These are phyloP conservation scores for Electrophaes corylata DNA, from an alignment of 2,888 invertebrate species.

Conservation along the genomic window DNA sequence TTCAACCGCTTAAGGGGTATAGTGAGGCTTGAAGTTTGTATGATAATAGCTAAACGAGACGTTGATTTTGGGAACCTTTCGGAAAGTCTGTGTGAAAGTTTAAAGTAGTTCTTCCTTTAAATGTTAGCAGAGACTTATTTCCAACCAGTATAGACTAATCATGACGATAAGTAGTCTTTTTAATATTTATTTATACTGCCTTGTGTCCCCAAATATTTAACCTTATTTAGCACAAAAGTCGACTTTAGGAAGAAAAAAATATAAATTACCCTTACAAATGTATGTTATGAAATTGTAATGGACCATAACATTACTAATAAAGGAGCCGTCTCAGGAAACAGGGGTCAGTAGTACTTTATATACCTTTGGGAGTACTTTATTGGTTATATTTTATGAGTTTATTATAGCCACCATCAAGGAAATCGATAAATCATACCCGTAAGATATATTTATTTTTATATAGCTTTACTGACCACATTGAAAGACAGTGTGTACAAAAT, in stretches of 20 bases:
- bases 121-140: no score
- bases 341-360: constrained; percentile 24
- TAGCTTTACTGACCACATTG: constrained; percentile 3
- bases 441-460: constrained; percentile 4
- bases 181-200: no score
- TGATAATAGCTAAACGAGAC: no score
- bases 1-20: no score
- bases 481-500: constrained; percentile 29
- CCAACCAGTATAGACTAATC: no score
- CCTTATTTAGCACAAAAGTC: no score
- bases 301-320: constrained; percentile 10
- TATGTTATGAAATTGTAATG: neutral
- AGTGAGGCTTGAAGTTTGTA: no score
- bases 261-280: neutral
- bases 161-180: no score
- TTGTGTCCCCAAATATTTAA: no score
- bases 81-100: no score
- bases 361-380: constrained; percentile 23
- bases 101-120: no score
- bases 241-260: neutral
- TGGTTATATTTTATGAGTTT: constrained; percentile 24
- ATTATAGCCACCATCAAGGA: constrained; percentile 16
- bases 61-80: no score
- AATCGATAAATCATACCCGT: constrained; percentile 12
- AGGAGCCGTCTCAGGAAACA: neutral